Conservation (phyloP, 30 jellyfish, hydroid and myxozoan species). For the Catostylus mosaicus region DNA sequence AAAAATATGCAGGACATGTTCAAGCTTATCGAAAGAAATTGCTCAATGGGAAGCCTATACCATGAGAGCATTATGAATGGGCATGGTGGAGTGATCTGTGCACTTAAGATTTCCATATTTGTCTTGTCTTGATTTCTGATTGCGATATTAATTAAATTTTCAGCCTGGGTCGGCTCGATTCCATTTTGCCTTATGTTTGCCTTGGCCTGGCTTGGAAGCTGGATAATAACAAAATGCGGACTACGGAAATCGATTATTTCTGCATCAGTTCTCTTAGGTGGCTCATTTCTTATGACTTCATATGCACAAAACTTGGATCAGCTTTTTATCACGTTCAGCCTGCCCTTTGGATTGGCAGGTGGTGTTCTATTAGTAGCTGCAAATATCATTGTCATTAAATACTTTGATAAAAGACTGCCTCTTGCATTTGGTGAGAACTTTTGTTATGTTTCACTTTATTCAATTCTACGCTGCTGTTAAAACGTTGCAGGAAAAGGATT, state of each 20-base stretch:
- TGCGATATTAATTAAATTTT: too few species aligned
- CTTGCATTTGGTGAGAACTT: conserved; percentile 19
- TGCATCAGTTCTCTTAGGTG: conserved; percentile 24
- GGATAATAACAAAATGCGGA: conserved; percentile 23
- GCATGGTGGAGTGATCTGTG: not conserved
- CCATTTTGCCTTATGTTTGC: conserved; percentile 16
- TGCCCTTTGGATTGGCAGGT: conserved; percentile 36
- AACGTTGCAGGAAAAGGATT: too few species aligned
- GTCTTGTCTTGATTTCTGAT: not conserved
- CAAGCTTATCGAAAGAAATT: too few species aligned
- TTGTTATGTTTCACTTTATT: not conserved
- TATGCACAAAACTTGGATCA: conserved; percentile 19
- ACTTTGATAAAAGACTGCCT: conserved; percentile 33
- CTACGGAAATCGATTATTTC: conserved; percentile 12
- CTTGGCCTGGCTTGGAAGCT: conserved; percentile 19
- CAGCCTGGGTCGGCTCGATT: conserved; percentile 51
- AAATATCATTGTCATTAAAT: not conserved
- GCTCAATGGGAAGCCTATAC: too few species aligned
- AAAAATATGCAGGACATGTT: too few species aligned
- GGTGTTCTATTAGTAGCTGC: conserved; percentile 9
- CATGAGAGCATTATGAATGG: too few species aligned
- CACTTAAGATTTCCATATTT: not conserved
- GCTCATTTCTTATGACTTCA: conserved; percentile 23
- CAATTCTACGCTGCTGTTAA: too few species aligned
- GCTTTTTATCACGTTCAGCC: conserved; percentile 36